Conservation (phyloP, 2,797 vertebrate species). For the Echiichthys vipera region DNA sequence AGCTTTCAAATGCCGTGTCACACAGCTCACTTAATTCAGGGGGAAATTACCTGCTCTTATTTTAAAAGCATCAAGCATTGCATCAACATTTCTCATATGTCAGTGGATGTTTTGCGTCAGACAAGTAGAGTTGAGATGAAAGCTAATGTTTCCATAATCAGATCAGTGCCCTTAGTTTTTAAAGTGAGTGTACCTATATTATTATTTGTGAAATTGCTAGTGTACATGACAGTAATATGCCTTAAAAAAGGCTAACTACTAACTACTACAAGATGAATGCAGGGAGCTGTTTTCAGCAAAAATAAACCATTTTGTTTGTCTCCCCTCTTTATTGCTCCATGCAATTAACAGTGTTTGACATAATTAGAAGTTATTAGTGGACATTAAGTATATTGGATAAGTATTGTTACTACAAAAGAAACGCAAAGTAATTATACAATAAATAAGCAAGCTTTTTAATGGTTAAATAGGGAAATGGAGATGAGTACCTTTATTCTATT, state of each 20-base stretch:
- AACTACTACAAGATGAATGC: not conserved
- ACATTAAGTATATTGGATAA: too few relatives aligned
- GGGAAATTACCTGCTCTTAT: slow-evolving; percentile 22
- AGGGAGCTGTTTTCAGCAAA: not conserved
- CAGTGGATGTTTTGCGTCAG: slow-evolving; percentile 16
- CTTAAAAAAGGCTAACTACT: not conserved
- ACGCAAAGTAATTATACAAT: too few relatives aligned
- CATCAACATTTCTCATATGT: not conserved
- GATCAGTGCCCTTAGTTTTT: not conserved
- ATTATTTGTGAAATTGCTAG: not conserved
- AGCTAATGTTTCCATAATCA: not conserved
- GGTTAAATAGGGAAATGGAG: not conserved
- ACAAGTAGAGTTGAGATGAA: slow-evolving; percentile 7
- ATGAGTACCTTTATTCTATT: not conserved
- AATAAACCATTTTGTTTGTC: too few relatives aligned
- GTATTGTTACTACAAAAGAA: too few relatives aligned
- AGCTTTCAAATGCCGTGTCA: slow-evolving; percentile 12
- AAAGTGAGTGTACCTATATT: not conserved
- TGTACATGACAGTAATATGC: not conserved
- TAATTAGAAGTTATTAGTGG: too few relatives aligned
- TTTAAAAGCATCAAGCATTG: slow-evolving; percentile 26
- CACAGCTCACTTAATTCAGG: not conserved
- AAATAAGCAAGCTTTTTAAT: slow-evolving; percentile 7
- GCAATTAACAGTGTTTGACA: too few relatives aligned
- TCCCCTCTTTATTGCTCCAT: too few relatives aligned